Conservation (phyloP, 2,113 vertebrate species). For the Caretta caretta region DNA sequence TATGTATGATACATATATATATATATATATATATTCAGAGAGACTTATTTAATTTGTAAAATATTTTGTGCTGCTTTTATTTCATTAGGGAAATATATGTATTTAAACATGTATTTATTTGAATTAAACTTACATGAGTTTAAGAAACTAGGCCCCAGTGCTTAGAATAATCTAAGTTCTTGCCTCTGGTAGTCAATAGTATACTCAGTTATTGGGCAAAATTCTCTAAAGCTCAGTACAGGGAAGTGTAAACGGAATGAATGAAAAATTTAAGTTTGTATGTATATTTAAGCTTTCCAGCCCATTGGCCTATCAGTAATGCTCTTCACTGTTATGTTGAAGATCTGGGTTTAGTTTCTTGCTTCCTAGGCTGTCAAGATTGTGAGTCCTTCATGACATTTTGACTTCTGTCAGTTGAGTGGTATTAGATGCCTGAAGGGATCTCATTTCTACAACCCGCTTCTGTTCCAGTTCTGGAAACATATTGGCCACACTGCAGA, state of each 20-base stretch:
- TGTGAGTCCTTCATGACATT: neutral
- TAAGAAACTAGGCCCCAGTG: neutral
- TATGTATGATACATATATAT: neutral
- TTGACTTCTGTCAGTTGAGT: neutral
- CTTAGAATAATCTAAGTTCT: neutral
- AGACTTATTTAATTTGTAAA: neutral
- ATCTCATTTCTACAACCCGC: slow-evolving; percentile 1
- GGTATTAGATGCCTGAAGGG: neutral
- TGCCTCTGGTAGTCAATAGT: neutral
- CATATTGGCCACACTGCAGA: neutral
- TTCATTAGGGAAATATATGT: neutral
- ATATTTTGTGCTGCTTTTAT: neutral
- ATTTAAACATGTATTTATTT: neutral
- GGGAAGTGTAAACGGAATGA: neutral
- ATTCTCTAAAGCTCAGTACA: neutral
- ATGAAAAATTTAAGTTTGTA: neutral
- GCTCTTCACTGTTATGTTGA: neutral
- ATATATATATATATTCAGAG: neutral
- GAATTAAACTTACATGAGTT: neutral
- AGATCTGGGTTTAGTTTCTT: neutral
- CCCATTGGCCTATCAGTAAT: accelerated
- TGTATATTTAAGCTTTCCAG: neutral
- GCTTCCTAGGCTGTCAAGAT: neutral
- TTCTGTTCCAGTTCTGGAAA: neutral
- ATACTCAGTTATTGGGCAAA: neutral